Base-by-base conservation (phyloP, 37 sponge, comb jelly and placozoan species). In the Haliclona indistincta region DNA sequence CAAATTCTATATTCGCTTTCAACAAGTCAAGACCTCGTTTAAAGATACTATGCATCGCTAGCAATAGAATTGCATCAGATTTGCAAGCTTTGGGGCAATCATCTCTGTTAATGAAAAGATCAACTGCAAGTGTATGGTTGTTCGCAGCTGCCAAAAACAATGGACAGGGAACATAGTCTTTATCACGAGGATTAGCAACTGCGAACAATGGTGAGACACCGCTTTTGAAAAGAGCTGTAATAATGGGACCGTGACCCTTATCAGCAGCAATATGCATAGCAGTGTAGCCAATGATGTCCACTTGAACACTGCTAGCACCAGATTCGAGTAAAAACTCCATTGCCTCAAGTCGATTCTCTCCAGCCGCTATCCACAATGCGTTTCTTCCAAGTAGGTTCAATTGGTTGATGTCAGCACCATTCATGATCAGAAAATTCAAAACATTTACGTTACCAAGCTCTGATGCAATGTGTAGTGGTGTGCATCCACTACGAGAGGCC, bases 241-340 rank as follows among this genome's bases (percentile, higher is more conserved):
- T 39, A 32, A 41, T 43, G 3, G 17, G 45, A 2, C 19, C 15
- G 3, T 41, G 26, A 5, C 69, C 69, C 47, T 38, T 68, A 4
- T 23, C 26, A 39, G 69, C 69, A 38, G 69, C 69, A 19, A 43
- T 26, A 26, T 68, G 69, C 44, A 68, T 38, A 3, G 45, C 69
- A 22, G 69, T 68, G 45, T 68, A 37, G 3, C 69, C 69, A 4
- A 39, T 43, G 4, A 39, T 35, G 38, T 39, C 38, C 28, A 29
- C 38, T 5, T 6, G 45, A 26, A 22, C 15, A 11, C 17, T 8
- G 25, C 38, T 39, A 42, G 45, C 43, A 39, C 69, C 69, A 43
- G 2, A 3, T n/a, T 68, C 69, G 28, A 68, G 69, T 39, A 68
- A 11, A 41, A 38, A 43, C 11, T 37, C 25, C 15, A 10, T 37